Base-by-base conservation (phyloP, 64 coral and sea anemone species). In the Stylophora pistillata region DNA sequence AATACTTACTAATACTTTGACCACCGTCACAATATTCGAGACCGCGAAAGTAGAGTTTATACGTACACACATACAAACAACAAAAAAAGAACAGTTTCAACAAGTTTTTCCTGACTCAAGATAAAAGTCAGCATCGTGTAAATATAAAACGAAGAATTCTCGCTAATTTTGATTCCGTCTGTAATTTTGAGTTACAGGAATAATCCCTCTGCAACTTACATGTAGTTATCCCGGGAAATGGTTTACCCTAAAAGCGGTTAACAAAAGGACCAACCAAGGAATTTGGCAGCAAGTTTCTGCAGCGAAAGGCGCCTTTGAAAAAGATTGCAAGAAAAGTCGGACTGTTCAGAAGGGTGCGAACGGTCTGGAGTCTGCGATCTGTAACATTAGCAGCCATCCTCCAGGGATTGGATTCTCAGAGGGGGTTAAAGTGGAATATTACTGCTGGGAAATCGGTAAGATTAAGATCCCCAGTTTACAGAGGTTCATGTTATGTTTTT, bases 391-490 rank as follows among this genome's bases (percentile, higher is more conserved):
- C 53, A 52, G 75, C 27, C 28, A 4, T 27, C 6, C 56, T 20
- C 75, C 75, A 1, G 75, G 28, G 52, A 78, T 78, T 13, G 15
- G 0, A 2, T 9, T 23, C 13, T 9, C 11, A 10, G 25, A 57
- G 55, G 75, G 13, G 14, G 18, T 78, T 52, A 78, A 78, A 21
- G 47, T 78, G n/a, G 75, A 78, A 10, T 78, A 27, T 78, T 78
- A 27, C n/a, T 78, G 75, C 47, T 78, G 75, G 75, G 75, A 78
- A 56, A 15, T 78, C 6, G 75, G 75, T 78, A 53, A 78, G 75
- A 68, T 68, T 26, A n/a, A 5, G 26, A 68, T 11, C 64, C 64
- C n/a, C 13, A n/a, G 58, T 60, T 18, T 60, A 60, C 13, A 13
- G 58, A 13, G 11, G 13, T 60, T 60, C 58, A 2, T 9, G 11